A percentile compares a stretch with the other conserved stretches of the same genome.
Conservation (phyloP, 2,888 invertebrate species). For the Anoplius nigerrimus region DNA sequence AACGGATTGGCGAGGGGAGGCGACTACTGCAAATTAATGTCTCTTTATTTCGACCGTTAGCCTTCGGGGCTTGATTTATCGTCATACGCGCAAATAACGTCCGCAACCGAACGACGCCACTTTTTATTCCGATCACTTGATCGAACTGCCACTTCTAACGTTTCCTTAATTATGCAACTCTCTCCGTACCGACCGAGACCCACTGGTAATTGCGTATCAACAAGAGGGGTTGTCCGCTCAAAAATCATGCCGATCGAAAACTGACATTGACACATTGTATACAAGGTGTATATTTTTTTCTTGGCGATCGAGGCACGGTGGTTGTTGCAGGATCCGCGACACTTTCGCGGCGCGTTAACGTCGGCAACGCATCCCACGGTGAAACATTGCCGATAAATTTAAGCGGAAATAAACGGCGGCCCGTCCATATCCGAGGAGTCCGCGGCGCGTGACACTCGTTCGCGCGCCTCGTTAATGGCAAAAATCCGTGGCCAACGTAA, state of each 20-base stretch:
- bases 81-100: slow-evolving; percentile 2
- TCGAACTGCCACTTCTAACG: slow-evolving; percentile 36
- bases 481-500: slow-evolving; percentile 35
- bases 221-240: too few relatives aligned
- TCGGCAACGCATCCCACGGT: too few relatives aligned
- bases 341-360: too few relatives aligned
- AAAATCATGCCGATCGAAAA: too few relatives aligned
- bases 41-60: slow-evolving; percentile 59
- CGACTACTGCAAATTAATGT: slow-evolving; percentile 62
- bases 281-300: too few relatives aligned
- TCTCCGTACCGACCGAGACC: slow-evolving; percentile 10
- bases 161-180: slow-evolving; percentile 47
- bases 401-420: too few relatives aligned
- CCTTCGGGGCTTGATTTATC: slow-evolving; percentile 53
- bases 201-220: too few relatives aligned
- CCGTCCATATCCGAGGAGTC: too few relatives aligned
- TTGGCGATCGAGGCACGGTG: neutral
- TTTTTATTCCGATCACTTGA: slow-evolving; percentile 30
- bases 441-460: slow-evolving; percentile 14
- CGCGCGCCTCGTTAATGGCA: slow-evolving; percentile 37
- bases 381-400: too few relatives aligned
- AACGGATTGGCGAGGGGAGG: slow-evolving; percentile 29
- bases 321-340: too few relatives aligned
- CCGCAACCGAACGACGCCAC: neutral
- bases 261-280: too few relatives aligned